These are phyloP conservation scores for Cydia splendana DNA, from an alignment of 1,140 invertebrate species.

Conservation along the genomic window DNA sequence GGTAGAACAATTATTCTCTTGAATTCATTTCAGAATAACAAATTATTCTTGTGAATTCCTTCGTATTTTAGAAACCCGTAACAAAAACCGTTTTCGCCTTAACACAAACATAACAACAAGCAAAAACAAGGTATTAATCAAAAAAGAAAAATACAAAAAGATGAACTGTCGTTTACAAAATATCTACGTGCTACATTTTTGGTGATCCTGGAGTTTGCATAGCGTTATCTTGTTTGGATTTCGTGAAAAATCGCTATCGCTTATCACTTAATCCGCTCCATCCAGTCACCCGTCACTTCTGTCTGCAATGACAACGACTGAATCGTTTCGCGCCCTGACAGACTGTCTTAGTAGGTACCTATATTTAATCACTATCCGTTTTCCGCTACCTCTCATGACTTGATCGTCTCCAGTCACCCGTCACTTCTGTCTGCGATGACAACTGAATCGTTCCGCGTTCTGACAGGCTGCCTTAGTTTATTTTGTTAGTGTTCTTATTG, in stretches of 20 bases:
- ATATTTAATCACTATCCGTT: constrained; percentile 48
- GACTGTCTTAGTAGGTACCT: constrained; percentile 48
- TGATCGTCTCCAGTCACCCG: constrained; percentile 39
- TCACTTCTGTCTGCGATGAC: constrained; percentile 63
- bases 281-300: constrained; percentile 45
- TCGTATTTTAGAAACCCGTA: too few species aligned
- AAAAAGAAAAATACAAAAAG: too few species aligned
- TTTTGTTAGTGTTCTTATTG: constrained; percentile 48
- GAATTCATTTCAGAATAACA: too few species aligned
- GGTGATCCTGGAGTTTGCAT: background rate
- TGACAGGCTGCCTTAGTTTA: constrained; percentile 58
- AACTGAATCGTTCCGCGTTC: constrained; percentile 61
- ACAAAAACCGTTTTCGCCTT: too few species aligned
- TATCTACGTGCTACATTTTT: background rate
- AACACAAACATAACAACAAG: too few species aligned
- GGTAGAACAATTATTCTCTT: too few species aligned
- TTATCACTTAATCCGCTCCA: constrained; percentile 17
- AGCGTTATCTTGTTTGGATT: too few species aligned
- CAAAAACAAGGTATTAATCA: too few species aligned
- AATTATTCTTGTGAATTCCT: too few species aligned
- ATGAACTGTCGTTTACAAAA: background rate
- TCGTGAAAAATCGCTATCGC: too few species aligned
- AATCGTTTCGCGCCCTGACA: constrained; percentile 55
- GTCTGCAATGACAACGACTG: constrained; percentile 65
- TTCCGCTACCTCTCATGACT: constrained; percentile 38